phyloP scores from a whole-genome alignment of 2,888 invertebrate genomes.

The Aphidoletes aphidimyza region DNA sequence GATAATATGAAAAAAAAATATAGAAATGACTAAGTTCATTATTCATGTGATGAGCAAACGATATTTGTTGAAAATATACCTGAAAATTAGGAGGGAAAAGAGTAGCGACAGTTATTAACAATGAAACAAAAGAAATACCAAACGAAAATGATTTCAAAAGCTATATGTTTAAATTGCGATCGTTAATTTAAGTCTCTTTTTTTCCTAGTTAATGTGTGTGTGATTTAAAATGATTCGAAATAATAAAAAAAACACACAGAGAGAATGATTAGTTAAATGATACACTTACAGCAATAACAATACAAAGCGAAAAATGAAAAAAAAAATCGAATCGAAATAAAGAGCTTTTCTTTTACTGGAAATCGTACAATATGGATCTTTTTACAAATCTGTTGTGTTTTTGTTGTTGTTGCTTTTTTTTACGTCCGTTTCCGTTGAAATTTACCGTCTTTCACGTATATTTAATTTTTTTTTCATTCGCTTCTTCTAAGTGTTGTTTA shows the following conservation, averaged over 20 bases:
- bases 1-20: too few species aligned
- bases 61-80: background rate
- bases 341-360: conserved; percentile 39
- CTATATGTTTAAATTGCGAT: background rate
- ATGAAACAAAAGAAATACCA: conserved; percentile 47
- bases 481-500: conserved; percentile 29
- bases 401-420: conserved; percentile 8
- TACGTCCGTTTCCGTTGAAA: conserved; percentile 49
- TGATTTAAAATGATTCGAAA: background rate
- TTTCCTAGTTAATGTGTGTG: background rate
- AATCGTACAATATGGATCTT: conserved; percentile 51
- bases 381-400: conserved; percentile 15
- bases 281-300: conserved; percentile 26
- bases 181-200: background rate
- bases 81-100: conserved; percentile 39
- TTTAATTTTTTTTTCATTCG: conserved; percentile 16
- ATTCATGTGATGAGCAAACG: background rate
- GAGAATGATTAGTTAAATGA: conserved; percentile 49
- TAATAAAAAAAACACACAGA: conserved; percentile 18
- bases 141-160: conserved; percentile 8
- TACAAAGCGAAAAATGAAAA: background rate
- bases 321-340: conserved; percentile 40
- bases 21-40: background rate
- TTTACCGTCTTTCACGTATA: conserved; percentile 29
- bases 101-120: conserved; percentile 43